A percentile compares a stretch with the other conserved stretches of the same genome.
Evolutionary conservation across 2,797 vertebrate genomes (phyloP).

Genomic region (Rhinoraja longicauda): DNA sequence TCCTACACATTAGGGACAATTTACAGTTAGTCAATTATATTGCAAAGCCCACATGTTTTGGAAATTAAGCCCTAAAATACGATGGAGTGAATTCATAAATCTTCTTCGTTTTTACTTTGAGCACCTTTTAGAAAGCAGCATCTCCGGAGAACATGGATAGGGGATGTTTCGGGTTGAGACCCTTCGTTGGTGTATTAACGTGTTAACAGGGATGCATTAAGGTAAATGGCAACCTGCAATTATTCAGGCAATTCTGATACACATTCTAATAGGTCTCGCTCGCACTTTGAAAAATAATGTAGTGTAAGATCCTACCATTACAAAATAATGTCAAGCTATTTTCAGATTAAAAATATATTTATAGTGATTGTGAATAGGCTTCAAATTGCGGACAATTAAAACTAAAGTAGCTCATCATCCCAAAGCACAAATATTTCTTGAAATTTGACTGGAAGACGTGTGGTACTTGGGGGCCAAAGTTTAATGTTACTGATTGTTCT

Average conservation of each 20-base stretch:
- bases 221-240: constrained; percentile 12
- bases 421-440: neutral
- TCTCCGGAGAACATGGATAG: no score
- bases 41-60: no score
- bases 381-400: neutral
- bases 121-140: neutral
- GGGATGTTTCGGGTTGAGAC: no score
- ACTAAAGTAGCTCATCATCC: neutral
- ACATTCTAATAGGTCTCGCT: neutral
- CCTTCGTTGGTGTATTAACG: no score
- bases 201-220: neutral
- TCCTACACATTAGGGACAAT: no score
- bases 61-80: neutral
- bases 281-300: neutral
- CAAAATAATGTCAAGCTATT: constrained; percentile 24
- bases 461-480: neutral
- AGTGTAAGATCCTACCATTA: neutral
- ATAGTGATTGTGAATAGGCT: constrained; percentile 1
- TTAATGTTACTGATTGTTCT: neutral
- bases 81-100: neutral
- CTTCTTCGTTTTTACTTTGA: neutral
- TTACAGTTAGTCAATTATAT: no score
- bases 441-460: neutral
- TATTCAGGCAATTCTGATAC: neutral
- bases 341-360: constrained; percentile 12